Conservation (phyloP, 2,113 vertebrate genomes). For the Stigmatopora nigra region DNA sequence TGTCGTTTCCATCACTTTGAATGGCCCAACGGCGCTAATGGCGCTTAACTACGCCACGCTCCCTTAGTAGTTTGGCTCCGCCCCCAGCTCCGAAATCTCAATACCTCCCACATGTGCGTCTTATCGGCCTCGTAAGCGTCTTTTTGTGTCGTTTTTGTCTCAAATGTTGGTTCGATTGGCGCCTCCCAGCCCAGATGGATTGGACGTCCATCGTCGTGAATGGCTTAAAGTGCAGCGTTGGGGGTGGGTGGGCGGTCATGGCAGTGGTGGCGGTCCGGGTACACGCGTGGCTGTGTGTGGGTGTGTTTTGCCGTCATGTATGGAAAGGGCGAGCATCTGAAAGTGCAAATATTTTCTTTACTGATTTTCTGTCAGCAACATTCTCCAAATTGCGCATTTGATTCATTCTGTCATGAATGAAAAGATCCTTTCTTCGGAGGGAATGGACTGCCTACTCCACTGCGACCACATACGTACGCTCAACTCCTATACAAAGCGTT, state of each 20-base stretch:
- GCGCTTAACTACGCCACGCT: conserved; percentile 59
- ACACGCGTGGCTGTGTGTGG: neutral
- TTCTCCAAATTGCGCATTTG: conserved; percentile 58
- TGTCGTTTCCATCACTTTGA: conserved; percentile 61
- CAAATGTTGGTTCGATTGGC: no score
- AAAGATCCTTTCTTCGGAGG: conserved; percentile 55
- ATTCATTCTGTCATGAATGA: conserved; percentile 59
- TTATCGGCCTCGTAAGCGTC: conserved; percentile 39
- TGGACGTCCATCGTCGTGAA: no score
- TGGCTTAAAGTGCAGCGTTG: no score
- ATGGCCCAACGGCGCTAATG: conserved; percentile 59
- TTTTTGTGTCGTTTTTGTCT: conserved; percentile 4
- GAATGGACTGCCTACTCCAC: neutral
- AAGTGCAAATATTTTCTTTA: conserved; percentile 62
- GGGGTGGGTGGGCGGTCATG: no score
- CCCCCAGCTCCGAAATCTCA: conserved; percentile 43
- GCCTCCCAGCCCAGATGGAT: no score
- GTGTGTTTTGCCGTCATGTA: conserved; percentile 4
- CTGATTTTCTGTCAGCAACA: conserved; percentile 65
- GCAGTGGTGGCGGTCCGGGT: no score
- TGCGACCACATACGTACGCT: conserved; percentile 15
- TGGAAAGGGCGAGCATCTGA: conserved; percentile 42
- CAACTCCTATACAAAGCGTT: conserved; percentile 1
- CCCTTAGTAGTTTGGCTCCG: conserved; percentile 57
- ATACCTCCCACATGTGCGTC: neutral